phyloP scores from a whole-genome alignment of 2,797 vertebrate genomes.

The Cirrhinus mrigala region DNA sequence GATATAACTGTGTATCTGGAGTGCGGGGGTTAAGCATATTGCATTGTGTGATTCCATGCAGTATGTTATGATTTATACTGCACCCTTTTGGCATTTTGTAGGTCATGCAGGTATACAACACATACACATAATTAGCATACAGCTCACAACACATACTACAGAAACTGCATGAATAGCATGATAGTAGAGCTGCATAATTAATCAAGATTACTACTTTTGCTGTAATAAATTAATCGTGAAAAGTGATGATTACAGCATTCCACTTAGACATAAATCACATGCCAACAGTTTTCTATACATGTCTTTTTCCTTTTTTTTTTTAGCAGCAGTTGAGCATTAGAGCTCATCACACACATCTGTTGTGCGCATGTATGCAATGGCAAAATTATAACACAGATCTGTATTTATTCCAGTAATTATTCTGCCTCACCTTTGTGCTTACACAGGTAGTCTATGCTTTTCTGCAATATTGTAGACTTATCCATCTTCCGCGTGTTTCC shows the following conservation, averaged over 20 bases:
- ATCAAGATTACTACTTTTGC: background rate
- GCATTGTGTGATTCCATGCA: background rate
- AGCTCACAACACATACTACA: background rate
- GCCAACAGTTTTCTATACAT: background rate
- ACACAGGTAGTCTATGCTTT: slow-evolving; percentile 97
- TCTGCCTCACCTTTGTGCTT: slow-evolving; percentile 93
- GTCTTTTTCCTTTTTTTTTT: background rate
- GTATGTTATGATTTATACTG: background rate
- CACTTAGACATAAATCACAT: background rate
- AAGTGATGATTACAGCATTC: background rate
- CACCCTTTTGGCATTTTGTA: slow-evolving; percentile 14
- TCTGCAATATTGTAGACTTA: slow-evolving; percentile 97
- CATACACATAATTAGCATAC: background rate
- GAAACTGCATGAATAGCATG: background rate
- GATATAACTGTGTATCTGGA: background rate
- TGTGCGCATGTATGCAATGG: background rate
- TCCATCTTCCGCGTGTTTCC: slow-evolving; percentile 98
- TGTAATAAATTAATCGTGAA: background rate
- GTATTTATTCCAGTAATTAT: background rate
- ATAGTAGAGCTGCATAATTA: background rate
- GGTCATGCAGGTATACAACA: background rate
- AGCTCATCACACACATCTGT: background rate
- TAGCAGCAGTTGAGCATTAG: background rate
- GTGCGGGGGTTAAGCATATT: background rate
- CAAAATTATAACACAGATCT: background rate